A percentile compares a stretch with the other conserved stretches of the same genome.
phyloP scores from a whole-genome alignment of 2,797 vertebrate genomes.

The Labeo calbasu region DNA sequence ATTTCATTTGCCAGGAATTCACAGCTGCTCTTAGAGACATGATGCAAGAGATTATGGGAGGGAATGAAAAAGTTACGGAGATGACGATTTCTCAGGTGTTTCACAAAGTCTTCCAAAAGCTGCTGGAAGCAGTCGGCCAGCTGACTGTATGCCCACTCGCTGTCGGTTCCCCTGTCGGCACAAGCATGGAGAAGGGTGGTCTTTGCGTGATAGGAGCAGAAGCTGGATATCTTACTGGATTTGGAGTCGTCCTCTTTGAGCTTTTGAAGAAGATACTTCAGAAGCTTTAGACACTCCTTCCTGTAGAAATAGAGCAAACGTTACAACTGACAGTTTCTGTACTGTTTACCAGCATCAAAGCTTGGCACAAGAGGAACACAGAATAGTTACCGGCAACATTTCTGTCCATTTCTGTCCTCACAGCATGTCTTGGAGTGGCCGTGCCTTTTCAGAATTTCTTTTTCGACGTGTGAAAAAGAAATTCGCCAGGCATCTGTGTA shows the following conservation, averaged over 20 bases:
- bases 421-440: conserved; percentile 82
- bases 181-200: conserved; percentile 74
- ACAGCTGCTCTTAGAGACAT: not conserved
- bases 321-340: not conserved
- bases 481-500: conserved; percentile 76
- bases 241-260: conserved; percentile 63
- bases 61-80: conserved; percentile 78
- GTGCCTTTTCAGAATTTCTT: conserved; percentile 78
- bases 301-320: conserved; percentile 55
- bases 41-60: conserved; percentile 70
- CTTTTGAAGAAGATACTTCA: conserved; percentile 72
- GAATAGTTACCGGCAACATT: conserved; percentile 81
- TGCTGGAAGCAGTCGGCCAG: conserved; percentile 66
- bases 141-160: conserved; percentile 56
- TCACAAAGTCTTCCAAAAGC: conserved; percentile 67
- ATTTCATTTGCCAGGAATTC: conserved; percentile 51
- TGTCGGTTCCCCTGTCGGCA: conserved; percentile 62
- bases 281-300: conserved; percentile 75
- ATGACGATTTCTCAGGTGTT: not conserved
- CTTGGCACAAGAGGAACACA: not conserved
- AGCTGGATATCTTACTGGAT: conserved; percentile 58
- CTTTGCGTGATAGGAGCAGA: conserved; percentile 78
- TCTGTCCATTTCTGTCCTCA: conserved; percentile 58
- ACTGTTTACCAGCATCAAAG: not conserved
- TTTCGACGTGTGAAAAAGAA: conserved; percentile 84